Conservation (phyloP, 2,888 invertebrate genomes). For the Palloptera scutellata region DNA sequence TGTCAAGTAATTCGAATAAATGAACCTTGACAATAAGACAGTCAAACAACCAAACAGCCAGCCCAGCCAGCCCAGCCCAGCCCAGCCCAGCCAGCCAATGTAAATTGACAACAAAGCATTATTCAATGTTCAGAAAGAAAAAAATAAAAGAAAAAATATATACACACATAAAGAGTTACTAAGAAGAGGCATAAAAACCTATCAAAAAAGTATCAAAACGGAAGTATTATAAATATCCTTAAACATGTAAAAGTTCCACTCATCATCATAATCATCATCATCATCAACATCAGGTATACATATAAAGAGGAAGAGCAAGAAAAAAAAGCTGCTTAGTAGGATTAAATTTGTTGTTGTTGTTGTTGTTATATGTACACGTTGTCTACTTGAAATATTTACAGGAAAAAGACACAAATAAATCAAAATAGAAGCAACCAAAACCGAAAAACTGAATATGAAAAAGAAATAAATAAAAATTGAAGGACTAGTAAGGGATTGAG, state of each 20-base stretch:
- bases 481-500: neutral
- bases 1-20: too few relatives aligned
- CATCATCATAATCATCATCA: too few relatives aligned
- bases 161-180: neutral
- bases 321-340: slow-evolving; percentile 2
- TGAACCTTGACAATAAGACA: too few relatives aligned
- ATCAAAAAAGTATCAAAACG: slow-evolving; percentile 1
- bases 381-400: slow-evolving; percentile 45
- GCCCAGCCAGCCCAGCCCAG: too few relatives aligned
- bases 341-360: slow-evolving; percentile 5
- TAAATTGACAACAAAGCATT: too few relatives aligned
- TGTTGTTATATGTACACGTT: neutral
- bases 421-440: slow-evolving; percentile 48
- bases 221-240: too few relatives aligned
- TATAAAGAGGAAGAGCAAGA: neutral
- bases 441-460: neutral
- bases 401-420: slow-evolving; percentile 55
- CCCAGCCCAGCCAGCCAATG: too few relatives aligned
- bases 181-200: neutral
- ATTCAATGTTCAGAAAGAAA: too few relatives aligned
- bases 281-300: neutral
- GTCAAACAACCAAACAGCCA: too few relatives aligned
- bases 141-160: neutral
- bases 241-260: too few relatives aligned
- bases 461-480: neutral